Evolutionary conservation across 1,140 invertebrate genomes (phyloP).

Genomic region (Watersipora subatra): DNA sequence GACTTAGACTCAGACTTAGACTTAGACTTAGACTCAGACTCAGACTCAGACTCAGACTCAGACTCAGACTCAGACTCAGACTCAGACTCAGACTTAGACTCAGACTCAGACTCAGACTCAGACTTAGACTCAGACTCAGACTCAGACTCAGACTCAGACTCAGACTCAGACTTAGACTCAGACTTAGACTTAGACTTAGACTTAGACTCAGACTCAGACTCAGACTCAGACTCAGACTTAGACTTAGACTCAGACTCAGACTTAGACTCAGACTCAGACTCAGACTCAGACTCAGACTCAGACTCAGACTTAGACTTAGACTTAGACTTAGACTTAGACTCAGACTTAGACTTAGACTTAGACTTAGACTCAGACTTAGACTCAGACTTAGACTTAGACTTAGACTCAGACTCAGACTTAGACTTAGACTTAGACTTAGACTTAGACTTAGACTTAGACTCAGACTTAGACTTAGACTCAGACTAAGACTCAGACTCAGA

Average conservation of each 20-base stretch:
- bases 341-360: background rate
- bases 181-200: background rate
- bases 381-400: background rate
- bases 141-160: background rate
- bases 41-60: background rate
- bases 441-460: background rate
- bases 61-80: background rate
- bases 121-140: background rate
- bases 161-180: background rate
- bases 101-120: background rate
- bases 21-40: background rate
- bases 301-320: background rate
- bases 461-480: background rate
- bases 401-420: background rate
- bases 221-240: background rate
- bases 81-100: background rate
- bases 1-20: background rate
- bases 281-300: background rate
- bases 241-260: background rate
- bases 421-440: background rate
- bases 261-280: background rate
- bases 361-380: background rate
- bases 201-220: background rate
- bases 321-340: background rate
- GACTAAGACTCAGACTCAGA: background rate